Conservation (phyloP, 2,113 vertebrate species). For the Piprites chloris region DNA sequence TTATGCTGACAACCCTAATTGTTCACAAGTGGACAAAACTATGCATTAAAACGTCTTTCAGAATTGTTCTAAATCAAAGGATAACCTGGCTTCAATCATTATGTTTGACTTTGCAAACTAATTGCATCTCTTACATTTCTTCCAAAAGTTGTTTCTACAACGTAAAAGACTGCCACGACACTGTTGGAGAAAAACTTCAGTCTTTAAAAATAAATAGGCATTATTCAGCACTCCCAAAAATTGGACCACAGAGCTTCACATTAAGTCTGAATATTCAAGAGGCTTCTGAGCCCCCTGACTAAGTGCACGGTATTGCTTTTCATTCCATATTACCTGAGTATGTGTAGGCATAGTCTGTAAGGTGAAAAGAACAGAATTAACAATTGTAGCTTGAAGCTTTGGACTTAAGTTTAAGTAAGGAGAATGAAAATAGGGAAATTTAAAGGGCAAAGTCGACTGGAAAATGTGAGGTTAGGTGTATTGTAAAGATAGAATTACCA, state of each 20-base stretch:
- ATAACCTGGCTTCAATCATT: slow-evolving; percentile 59
- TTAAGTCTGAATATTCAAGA: background rate
- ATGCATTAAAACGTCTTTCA: slow-evolving; percentile 62
- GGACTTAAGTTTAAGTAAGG: background rate
- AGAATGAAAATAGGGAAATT: background rate
- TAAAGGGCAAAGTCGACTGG: background rate
- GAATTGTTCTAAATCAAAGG: slow-evolving; percentile 62
- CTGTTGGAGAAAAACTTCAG: slow-evolving; percentile 2
- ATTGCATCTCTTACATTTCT: slow-evolving; percentile 63
- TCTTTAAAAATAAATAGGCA: background rate
- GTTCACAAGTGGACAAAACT: slow-evolving; percentile 54
- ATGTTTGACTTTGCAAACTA: slow-evolving; percentile 62
- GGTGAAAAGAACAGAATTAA: background rate
- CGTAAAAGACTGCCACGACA: slow-evolving; percentile 33
- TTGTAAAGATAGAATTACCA: background rate
- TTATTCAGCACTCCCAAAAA: slow-evolving; percentile 18
- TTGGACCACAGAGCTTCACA: background rate
- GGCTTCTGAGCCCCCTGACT: background rate
- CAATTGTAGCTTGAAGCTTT: background rate
- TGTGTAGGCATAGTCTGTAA: background rate
- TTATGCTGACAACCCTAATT: slow-evolving; percentile 68
- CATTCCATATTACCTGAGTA: background rate
- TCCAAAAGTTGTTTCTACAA: slow-evolving; percentile 55
- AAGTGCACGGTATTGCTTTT: background rate
- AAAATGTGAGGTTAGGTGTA: background rate